A percentile compares a stretch with the other conserved stretches of the same genome.
Conservation (phyloP, 2,113 vertebrate species). For the Calyptomena viridis region DNA sequence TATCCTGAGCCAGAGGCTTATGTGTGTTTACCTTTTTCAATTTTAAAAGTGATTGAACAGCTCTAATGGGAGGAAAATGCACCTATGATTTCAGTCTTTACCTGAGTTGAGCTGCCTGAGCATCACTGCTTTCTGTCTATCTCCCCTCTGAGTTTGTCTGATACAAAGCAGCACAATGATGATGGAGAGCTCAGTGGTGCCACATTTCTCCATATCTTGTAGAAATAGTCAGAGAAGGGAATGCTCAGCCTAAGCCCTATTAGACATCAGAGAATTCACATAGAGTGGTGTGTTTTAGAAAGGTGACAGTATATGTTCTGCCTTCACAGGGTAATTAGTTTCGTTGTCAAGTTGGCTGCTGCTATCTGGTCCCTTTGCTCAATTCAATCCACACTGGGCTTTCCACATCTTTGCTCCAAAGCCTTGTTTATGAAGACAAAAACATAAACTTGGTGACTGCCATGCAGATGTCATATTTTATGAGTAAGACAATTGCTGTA, state of each 20-base stretch:
- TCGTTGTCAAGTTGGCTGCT: neutral
- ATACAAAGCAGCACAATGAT: neutral
- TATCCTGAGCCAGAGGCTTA: neutral
- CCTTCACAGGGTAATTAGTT: neutral
- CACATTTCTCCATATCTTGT: neutral
- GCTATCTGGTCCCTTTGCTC: neutral
- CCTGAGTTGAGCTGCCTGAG: neutral
- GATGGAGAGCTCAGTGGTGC: neutral
- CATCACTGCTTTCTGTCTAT: neutral
- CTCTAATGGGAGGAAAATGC: neutral
- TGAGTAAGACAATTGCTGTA: neutral
- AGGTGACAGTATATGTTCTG: neutral
- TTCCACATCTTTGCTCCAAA: constrained; percentile 25
- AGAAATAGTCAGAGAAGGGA: neutral
- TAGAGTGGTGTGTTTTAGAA: neutral
- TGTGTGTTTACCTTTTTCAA: neutral
- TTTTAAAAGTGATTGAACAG: neutral
- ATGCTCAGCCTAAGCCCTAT: neutral
- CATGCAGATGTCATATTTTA: constrained; percentile 16
- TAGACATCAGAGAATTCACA: constrained; percentile 8
- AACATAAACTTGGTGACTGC: neutral
- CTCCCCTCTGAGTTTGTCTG: neutral
- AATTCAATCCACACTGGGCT: neutral
- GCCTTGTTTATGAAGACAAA: constrained; percentile 14
- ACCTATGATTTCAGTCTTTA: neutral